Conservation (phyloP, 2,888 invertebrate genomes). For the Cheiracanthium punctorium region DNA sequence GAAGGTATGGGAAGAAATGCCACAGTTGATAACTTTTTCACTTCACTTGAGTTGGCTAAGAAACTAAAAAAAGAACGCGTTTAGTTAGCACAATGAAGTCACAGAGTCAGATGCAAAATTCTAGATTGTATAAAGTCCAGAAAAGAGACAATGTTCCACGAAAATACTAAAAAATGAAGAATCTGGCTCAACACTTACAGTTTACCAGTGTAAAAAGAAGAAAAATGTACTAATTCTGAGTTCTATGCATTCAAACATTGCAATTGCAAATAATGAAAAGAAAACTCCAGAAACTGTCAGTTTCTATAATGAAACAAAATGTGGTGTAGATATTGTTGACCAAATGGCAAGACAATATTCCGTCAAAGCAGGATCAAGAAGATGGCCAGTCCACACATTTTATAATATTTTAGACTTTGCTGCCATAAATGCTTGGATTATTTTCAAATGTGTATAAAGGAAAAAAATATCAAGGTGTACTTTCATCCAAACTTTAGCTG, state of each 20-base stretch:
- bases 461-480: too few relatives aligned
- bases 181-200: background rate
- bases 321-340: background rate
- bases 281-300: constrained; percentile 2
- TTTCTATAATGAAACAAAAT: background rate
- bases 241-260: background rate
- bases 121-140: too few relatives aligned
- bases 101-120: too few relatives aligned
- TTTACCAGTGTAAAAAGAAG: background rate
- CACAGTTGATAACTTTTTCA: background rate
- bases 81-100: background rate
- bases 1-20: background rate
- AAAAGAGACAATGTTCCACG: background rate
- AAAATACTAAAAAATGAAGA: constrained; percentile 4
- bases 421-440: background rate
- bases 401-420: background rate
- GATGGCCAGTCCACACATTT: background rate
- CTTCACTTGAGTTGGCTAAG: background rate
- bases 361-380: background rate
- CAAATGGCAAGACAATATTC: background rate
- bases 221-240: constrained; percentile 8
- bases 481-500: too few relatives aligned
- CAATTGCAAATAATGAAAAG: background rate
- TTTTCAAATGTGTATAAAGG: too few relatives aligned
- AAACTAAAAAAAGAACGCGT: background rate